A percentile compares a stretch with the other conserved stretches of the same genome.
phyloP scores from a whole-genome alignment of 2,797 vertebrate genomes.

The Hypotaenidia okinawae region DNA sequence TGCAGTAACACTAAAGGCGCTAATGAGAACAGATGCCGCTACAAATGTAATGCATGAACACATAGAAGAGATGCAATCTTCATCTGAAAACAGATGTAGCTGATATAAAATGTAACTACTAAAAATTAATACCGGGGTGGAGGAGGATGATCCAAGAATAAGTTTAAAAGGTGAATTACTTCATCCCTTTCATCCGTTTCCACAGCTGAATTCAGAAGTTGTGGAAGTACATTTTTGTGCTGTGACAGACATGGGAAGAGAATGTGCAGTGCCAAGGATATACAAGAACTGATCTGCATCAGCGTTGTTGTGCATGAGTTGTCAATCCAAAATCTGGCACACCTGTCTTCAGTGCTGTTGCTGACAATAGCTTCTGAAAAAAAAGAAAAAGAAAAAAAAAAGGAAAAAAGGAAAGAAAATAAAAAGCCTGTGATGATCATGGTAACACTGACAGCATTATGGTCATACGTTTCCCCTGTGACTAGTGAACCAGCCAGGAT shows the following conservation, averaged over 20 bases:
- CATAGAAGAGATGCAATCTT: background rate
- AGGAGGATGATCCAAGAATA: background rate
- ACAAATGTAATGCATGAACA: background rate
- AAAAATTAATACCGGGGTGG: background rate
- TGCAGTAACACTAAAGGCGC: background rate
- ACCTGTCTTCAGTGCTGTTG: background rate
- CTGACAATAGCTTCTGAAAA: background rate
- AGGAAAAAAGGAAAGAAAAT: background rate
- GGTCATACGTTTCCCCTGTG: accelerated
- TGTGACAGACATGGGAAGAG: background rate
- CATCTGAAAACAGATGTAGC: background rate
- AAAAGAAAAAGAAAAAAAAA: background rate
- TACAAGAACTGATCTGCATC: background rate
- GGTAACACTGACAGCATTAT: background rate
- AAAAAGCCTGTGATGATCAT: background rate
- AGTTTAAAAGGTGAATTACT: background rate
- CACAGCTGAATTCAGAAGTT: background rate
- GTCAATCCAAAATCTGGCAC: background rate
- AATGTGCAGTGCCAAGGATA: background rate
- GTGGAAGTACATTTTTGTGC: background rate
- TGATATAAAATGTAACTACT: background rate
- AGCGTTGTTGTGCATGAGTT: background rate
- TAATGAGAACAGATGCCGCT: background rate
- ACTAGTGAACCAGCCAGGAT: background rate
- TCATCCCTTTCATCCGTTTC: background rate